Evolutionary conservation across 2,113 vertebrate species (phyloP).

Genomic region (Cottus gobio): DNA sequence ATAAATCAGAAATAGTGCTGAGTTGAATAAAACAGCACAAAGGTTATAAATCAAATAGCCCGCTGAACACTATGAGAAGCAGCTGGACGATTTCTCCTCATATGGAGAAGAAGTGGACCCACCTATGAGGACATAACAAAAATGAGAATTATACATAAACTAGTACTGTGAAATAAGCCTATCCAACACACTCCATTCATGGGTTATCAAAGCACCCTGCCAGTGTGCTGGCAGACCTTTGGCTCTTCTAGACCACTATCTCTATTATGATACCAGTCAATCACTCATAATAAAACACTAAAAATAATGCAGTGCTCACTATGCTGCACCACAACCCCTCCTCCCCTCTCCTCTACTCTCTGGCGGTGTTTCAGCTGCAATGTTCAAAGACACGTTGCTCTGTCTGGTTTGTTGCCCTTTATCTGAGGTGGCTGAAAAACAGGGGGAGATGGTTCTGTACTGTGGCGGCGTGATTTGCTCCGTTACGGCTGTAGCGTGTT

Average conservation of each 20-base stretch:
- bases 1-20: slow-evolving; percentile 70
- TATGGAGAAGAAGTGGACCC: slow-evolving; percentile 31
- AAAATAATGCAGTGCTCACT: slow-evolving; percentile 34
- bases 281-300: slow-evolving; percentile 51
- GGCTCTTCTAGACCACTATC: slow-evolving; percentile 51
- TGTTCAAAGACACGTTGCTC: slow-evolving; percentile 36
- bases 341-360: slow-evolving; percentile 10
- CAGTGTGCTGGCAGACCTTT: slow-evolving; percentile 55
- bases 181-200: slow-evolving; percentile 26
- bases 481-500: slow-evolving; percentile 62
- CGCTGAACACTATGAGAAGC: slow-evolving; percentile 36
- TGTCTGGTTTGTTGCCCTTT: slow-evolving; percentile 39
- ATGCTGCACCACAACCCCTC: slow-evolving; percentile 10
- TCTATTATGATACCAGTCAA: slow-evolving; percentile 53
- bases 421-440: slow-evolving; percentile 50
- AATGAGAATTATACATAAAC: slow-evolving; percentile 25
- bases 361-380: slow-evolving; percentile 36
- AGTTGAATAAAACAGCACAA: slow-evolving; percentile 58
- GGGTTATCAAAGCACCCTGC: slow-evolving; percentile 33
- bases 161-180: slow-evolving; percentile 12
- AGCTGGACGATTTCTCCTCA: slow-evolving; percentile 34
- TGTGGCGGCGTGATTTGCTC: slow-evolving; percentile 60
- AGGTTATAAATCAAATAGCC: slow-evolving; percentile 55
- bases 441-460: slow-evolving; percentile 33
- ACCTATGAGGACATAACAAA: slow-evolving; percentile 26